Evolutionary conservation across 2,113 vertebrate genomes (phyloP).

Genomic region (Aspidoscelis tigris): DNA sequence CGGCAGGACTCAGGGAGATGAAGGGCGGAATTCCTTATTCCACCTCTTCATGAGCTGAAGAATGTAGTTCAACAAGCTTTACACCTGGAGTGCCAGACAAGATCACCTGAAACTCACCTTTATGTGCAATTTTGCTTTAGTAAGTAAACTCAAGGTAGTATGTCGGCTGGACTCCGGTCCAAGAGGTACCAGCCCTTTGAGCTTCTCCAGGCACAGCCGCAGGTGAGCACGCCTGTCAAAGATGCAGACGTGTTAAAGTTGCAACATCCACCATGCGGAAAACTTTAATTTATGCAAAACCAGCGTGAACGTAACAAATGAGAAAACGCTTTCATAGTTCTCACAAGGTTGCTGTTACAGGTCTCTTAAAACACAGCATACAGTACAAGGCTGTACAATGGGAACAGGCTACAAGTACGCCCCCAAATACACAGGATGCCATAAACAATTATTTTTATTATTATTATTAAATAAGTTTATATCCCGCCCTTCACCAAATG

Average conservation of each 20-base stretch:
- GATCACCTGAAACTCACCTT: conserved; percentile 77
- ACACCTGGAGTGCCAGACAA: background rate
- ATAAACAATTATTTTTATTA: no score
- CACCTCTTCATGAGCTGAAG: background rate
- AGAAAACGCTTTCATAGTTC: no score
- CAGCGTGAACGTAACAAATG: background rate
- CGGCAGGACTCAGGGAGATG: background rate
- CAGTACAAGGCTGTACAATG: background rate
- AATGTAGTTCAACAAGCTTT: background rate
- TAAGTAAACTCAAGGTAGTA: conserved; percentile 93
- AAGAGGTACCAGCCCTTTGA: conserved; percentile 91
- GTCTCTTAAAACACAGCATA: background rate
- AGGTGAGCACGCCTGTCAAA: conserved; percentile 88
- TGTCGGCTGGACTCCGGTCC: conserved; percentile 88
- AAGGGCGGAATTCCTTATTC: no score
- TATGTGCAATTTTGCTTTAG: conserved; percentile 92
- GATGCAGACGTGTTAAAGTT: background rate
- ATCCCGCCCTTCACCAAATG: no score
- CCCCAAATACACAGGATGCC: background rate
- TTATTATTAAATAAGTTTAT: no score
- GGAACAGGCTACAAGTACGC: background rate
- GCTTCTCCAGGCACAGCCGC: conserved; percentile 90
- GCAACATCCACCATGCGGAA: background rate
- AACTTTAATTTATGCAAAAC: background rate
- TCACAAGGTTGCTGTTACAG: background rate